These are phyloP conservation scores for Erythrocebus patas DNA, from an alignment of 2,113 vertebrate species.

Conservation along the genomic window DNA sequence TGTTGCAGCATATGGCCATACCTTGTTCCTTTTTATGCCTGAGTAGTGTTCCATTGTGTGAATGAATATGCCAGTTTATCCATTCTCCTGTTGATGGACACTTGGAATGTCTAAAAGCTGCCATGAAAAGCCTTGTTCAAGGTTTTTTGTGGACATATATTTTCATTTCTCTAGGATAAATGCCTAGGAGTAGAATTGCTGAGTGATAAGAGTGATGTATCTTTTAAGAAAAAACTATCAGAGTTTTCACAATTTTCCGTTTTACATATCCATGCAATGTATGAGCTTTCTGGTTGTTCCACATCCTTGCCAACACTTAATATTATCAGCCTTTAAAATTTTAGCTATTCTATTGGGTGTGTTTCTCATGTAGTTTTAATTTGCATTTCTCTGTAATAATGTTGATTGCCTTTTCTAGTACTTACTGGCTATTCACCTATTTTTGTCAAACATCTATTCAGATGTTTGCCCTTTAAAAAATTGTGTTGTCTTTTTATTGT, in stretches of 20 bases:
- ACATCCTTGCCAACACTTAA: neutral
- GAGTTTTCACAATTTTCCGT: neutral
- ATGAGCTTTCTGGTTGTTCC: neutral
- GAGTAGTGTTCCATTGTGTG: neutral
- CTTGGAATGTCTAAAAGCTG: neutral
- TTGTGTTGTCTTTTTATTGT: neutral
- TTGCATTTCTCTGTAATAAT: neutral
- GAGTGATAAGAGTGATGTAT: neutral
- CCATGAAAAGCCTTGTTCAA: neutral
- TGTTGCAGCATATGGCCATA: neutral
- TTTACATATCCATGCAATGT: neutral
- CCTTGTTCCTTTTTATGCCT: neutral
- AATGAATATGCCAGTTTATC: neutral
- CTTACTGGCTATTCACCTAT: neutral
- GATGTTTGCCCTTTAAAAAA: neutral
- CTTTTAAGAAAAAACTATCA: neutral
- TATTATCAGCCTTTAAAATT: neutral
- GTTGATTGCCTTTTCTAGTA: neutral
- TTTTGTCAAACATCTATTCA: neutral
- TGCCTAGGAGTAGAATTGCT: neutral
- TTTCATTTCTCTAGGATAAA: neutral
- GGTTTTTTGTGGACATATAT: neutral
- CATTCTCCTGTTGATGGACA: neutral
- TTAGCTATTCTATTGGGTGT: neutral
- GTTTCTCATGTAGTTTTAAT: neutral